Conservation (phyloP, 2,797 vertebrate species). For the Girardinus metallicus region DNA sequence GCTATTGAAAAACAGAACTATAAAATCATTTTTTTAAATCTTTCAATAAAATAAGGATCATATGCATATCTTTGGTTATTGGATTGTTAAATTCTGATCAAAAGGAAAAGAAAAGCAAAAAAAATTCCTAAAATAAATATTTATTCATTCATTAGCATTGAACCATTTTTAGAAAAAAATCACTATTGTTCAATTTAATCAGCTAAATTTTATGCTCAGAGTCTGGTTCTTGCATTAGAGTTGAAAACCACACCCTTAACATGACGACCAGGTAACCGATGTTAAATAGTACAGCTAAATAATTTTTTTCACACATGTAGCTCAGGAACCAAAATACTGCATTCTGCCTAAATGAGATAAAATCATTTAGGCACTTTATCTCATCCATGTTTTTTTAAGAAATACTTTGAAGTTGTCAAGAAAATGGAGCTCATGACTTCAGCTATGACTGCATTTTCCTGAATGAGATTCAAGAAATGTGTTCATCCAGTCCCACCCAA, state of each 20-base stretch:
- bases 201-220: background rate
- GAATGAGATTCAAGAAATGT: background rate
- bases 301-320: background rate
- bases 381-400: background rate
- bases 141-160: background rate
- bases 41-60: background rate
- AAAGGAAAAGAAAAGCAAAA: background rate
- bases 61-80: background rate
- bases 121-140: background rate
- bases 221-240: background rate
- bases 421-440: background rate
- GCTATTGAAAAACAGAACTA: background rate
- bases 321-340: background rate
- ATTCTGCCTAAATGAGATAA: too few species aligned
- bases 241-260: background rate
- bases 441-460: slow-evolving; percentile 2
- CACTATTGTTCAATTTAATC: background rate
- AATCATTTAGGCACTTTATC: background rate
- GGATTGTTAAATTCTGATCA: background rate
- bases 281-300: background rate
- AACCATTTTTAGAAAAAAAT: background rate
- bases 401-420: background rate
- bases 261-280: background rate
- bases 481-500: background rate
- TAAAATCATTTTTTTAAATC: background rate